Base-by-base conservation (phyloP, 2,888 invertebrate genomes). In the Drosophila paracracens region DNA sequence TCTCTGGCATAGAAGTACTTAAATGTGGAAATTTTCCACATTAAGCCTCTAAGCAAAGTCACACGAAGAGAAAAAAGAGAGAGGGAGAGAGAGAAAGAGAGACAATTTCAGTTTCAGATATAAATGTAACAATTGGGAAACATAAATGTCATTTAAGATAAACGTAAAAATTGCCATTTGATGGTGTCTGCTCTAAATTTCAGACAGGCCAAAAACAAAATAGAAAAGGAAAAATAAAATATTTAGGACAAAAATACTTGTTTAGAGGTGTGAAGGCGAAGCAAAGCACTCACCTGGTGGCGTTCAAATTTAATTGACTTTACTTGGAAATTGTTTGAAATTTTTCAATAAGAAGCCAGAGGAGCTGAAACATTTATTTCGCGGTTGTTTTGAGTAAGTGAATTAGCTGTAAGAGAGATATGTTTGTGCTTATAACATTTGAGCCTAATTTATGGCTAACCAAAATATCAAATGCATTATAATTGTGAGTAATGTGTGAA, bases 71-170 rank as follows among this genome's bases (percentile, higher is more conserved):
- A 8, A 18, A 38, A 38, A 11, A 11, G 7, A 16, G 48, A 50
- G 27, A 27, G 6, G 11, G 5, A 29, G 29, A n/a, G 25, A 7
- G 33, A 13, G 16, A 16, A 7, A 18, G 11, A 27, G 27, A 18
- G 48, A 71, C 76, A 79, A 65, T 74, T 70, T 79, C 74, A 75
- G 66, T 76, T 79, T 75, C 46, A 27, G 80, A 73, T 82, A 79
- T 76, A 71, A 87, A 85, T 87, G 85, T 70, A 89, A 63, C 88
- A 88, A 84, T 71, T 82, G 85, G 85, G 85, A 89, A 82, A 87
- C 85, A 85, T 85, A 85, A 85, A 89, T 85, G 85, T 87, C 85
- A 85, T 88, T 89, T 76, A 65, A 89, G 88, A 85, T 89, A 89
- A 87, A 82, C 82, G 78, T 82, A 74, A 87, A 85, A 89, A 85